phyloP scores from a whole-genome alignment of 2,888 invertebrate species.

The Hydrotaea cyrtoneurina region DNA sequence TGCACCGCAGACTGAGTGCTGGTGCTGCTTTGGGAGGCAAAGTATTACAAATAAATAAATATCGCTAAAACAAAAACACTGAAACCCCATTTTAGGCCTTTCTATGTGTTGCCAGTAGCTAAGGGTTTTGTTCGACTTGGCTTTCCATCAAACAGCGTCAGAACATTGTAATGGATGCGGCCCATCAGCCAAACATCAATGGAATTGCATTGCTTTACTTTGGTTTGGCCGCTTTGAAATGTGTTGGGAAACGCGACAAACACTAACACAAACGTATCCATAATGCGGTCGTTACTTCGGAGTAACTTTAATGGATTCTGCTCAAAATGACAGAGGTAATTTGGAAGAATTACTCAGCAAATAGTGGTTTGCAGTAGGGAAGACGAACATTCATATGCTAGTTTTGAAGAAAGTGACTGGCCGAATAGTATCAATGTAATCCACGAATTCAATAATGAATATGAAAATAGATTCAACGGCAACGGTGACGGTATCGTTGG shows the following conservation, averaged over 20 bases:
- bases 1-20: not conserved
- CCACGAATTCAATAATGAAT: too few relatives aligned
- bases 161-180: not conserved
- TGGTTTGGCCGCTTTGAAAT: not conserved
- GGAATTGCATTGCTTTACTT: slow-evolving; percentile 12
- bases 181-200: not conserved
- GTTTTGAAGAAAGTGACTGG: too few relatives aligned
- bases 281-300: too few relatives aligned
- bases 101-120: not conserved
- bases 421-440: too few relatives aligned
- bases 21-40: not conserved
- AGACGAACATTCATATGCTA: too few relatives aligned
- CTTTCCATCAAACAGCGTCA: not conserved
- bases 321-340: too few relatives aligned
- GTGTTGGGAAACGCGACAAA: not conserved
- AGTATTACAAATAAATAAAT: slow-evolving; percentile 18
- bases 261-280: not conserved
- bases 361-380: too few relatives aligned
- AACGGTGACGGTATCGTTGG: too few relatives aligned
- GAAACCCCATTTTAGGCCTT: not conserved
- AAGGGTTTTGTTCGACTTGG: slow-evolving; percentile 1
- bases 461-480: too few relatives aligned
- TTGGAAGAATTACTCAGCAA: too few relatives aligned
- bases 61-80: not conserved
- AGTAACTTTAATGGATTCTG: too few relatives aligned